Evolutionary conservation across 2,113 vertebrate genomes (phyloP).

Genomic region (Machaerirhynchus nigripectus): DNA sequence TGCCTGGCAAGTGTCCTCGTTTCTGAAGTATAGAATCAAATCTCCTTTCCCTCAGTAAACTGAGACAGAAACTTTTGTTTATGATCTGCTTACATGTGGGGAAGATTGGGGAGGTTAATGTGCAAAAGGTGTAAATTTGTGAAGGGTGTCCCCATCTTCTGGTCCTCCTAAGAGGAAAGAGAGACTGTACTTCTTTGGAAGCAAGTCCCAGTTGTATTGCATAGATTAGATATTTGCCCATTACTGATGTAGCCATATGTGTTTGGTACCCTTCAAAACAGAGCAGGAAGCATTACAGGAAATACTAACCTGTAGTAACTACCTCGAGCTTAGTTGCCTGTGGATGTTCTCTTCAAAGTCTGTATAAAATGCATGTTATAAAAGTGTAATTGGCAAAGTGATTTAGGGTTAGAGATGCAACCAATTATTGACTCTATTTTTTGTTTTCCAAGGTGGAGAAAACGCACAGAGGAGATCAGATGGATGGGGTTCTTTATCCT

Average conservation of each 20-base stretch:
- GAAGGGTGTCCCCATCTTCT: not conserved
- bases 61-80: not conserved
- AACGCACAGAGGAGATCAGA: constrained; percentile 54
- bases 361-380: not conserved
- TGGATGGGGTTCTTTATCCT: constrained; percentile 82
- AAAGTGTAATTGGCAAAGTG: not conserved
- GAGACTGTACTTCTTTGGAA: not conserved
- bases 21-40: not conserved
- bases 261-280: not conserved
- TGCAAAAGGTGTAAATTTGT: not conserved
- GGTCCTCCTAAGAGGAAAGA: not conserved
- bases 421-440: not conserved
- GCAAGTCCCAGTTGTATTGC: not conserved
- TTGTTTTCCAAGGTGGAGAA: constrained; percentile 81
- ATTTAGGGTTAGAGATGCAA: not conserved
- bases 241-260: not conserved
- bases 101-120: not conserved
- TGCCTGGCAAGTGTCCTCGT: not conserved
- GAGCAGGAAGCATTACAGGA: not conserved
- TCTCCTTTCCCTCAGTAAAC: not conserved
- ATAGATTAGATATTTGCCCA: not conserved
- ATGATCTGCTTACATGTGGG: not conserved
- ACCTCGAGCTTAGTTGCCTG: not conserved
- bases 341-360: not conserved
- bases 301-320: not conserved